Evolutionary conservation across 1,140 invertebrate genomes (phyloP).

Genomic region (Schlechtendalia chinensis): DNA sequence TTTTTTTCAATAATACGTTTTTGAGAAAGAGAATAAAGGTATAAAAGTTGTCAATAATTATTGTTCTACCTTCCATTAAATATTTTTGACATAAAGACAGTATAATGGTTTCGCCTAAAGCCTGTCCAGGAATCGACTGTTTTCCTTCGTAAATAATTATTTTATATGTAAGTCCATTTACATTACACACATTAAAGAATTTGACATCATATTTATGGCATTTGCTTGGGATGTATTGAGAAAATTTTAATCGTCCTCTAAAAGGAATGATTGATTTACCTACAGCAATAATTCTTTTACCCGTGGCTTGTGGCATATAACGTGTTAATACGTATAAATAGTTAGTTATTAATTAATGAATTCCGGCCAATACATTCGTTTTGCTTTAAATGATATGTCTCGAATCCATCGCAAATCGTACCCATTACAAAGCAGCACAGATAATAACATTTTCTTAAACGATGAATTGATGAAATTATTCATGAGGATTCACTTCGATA

Average conservation of each 20-base stretch:
- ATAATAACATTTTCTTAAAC: no score
- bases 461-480: no score
- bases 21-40: conserved; percentile 48
- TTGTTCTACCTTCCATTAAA: not conserved
- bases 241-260: conserved; percentile 55
- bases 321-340: no score
- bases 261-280: conserved; percentile 57
- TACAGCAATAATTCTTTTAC: no score
- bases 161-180: conserved; percentile 53
- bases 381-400: no score
- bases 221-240: conserved; percentile 57
- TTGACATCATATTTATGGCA: conserved; percentile 56
- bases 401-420: no score
- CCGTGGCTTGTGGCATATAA: no score
- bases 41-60: conserved; percentile 51
- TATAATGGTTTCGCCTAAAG: conserved; percentile 1
- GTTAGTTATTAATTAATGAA: no score
- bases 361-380: no score
- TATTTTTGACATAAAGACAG: conserved; percentile 13
- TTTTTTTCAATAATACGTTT: conserved; percentile 52
- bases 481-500: no score
- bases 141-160: conserved; percentile 53
- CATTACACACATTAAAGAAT: conserved; percentile 55
- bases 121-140: not conserved
- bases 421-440: no score